Base-by-base conservation (phyloP, 2,797 vertebrate genomes). In the Chloroceryle amazona region DNA sequence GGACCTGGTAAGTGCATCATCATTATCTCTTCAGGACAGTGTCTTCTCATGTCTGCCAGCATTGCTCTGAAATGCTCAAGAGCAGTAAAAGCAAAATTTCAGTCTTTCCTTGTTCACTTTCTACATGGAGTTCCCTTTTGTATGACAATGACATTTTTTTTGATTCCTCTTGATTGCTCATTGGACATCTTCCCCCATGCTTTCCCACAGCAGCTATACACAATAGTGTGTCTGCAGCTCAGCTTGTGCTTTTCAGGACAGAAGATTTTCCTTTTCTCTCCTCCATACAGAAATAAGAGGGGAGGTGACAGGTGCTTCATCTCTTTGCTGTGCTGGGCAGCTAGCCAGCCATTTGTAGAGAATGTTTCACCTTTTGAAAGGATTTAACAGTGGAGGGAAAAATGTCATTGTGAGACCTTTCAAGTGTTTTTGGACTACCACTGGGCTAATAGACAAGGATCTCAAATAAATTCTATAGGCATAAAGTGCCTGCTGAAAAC, bases 401-500 rank as follows among this genome's bases (percentile, higher is more conserved):
- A 94, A 87, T 81, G 65, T 68, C 71, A 51, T 80, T 0, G 0
- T 80, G 44, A 81, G 54, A 92, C 65, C 49, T 92, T 94, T 81
- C 41, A 51, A 54, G 20, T 91, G 26, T 11, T 72, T 81, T 81
- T 90, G 58, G 42, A 86, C 29, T 44, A 61, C 68, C 10, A 15
- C 37, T 93, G 71, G 55, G 37, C 81, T 95, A 76, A 57, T n/a
- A 73, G 67, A 76, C 1, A 2, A 65, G 46, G 41, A 68, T 89
- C 68, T 93, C 37, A 93, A 51, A 89, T 84, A 93, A 82, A 88
- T 76, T 90, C 42, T 65, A 0, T 44, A n/a, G 76, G n/a, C 58
- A 72, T 83, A 78, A 93, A 89, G 49, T 47, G 13, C 33, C 41
- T 90, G 10, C 61, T 82, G 87, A 93, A 92, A 88, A 54, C 39